Evolutionary conservation across 1,140 invertebrate genomes (phyloP).

Genomic region (Palaemon carinicauda): DNA sequence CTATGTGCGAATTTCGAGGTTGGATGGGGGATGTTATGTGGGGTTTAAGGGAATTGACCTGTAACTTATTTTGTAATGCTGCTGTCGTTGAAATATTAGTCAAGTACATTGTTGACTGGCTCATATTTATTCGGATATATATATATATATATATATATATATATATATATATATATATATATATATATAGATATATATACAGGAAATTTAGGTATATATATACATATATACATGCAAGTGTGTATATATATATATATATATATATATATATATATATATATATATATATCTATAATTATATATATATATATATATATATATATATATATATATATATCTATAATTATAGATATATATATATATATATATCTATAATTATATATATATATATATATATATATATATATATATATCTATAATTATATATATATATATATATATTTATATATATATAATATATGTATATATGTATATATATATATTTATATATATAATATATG

Average conservation of each 20-base stretch:
- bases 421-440: neutral
- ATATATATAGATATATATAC: neutral
- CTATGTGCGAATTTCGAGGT: neutral
- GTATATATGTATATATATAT: too few relatives aligned
- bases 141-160: too few relatives aligned
- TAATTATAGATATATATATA: slow-evolving; percentile 15
- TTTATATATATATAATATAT: neutral
- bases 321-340: slow-evolving; percentile 19
- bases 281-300: neutral
- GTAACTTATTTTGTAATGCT: too few relatives aligned
- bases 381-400: neutral
- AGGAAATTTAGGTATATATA: neutral
- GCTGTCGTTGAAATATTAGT: too few relatives aligned
- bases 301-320: slow-evolving; percentile 23
- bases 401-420: too few relatives aligned
- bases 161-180: too few relatives aligned
- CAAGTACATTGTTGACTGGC: too few relatives aligned
- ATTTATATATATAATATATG: too few relatives aligned
- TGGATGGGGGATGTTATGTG: too few relatives aligned
- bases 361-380: slow-evolving; percentile 20
- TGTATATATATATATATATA: slow-evolving; percentile 15
- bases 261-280: slow-evolving; percentile 1
- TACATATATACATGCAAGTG: neutral
- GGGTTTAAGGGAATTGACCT: too few relatives aligned
- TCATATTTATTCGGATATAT: too few relatives aligned